These are phyloP conservation scores for Pseudotriccus pelzelni DNA, from an alignment of 2,797 vertebrate species.

Conservation along the genomic window DNA sequence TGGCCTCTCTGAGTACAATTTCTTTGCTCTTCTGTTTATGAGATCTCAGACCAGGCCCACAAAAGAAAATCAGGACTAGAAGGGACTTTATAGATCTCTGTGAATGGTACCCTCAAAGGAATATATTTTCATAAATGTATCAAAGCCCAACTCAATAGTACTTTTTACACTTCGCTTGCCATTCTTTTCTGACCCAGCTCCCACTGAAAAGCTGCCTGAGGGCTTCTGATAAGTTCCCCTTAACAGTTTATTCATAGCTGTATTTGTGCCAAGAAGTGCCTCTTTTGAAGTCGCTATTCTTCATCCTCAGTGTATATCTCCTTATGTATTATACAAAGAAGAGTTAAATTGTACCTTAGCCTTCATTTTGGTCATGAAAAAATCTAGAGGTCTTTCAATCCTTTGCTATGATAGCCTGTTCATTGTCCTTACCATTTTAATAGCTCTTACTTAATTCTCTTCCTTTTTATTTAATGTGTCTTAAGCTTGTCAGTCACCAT, in stretches of 20 bases:
- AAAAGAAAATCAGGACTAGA: neutral
- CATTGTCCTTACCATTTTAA: neutral
- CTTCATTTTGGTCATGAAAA: neutral
- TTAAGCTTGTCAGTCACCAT: neutral
- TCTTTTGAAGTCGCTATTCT: neutral
- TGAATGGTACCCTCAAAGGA: neutral
- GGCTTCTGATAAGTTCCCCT: neutral
- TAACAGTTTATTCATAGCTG: neutral
- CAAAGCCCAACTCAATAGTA: neutral
- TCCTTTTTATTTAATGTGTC: neutral
- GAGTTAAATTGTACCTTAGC: neutral
- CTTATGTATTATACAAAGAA: neutral
- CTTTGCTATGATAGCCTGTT: neutral
- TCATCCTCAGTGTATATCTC: neutral
- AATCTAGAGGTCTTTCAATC: neutral
- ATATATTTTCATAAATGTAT: neutral
- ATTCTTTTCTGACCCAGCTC: neutral
- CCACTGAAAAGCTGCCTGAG: neutral
- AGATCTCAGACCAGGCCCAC: neutral
- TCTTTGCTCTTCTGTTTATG: neutral
- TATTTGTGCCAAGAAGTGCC: neutral
- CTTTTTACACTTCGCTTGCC: neutral
- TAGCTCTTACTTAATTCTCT: neutral
- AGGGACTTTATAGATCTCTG: neutral
- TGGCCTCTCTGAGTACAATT: neutral